Evolutionary conservation across 2,888 invertebrate genomes (phyloP), one percentile per base, ranked within the genome.

Genomic region (Chymomyza caudatula): DNA sequence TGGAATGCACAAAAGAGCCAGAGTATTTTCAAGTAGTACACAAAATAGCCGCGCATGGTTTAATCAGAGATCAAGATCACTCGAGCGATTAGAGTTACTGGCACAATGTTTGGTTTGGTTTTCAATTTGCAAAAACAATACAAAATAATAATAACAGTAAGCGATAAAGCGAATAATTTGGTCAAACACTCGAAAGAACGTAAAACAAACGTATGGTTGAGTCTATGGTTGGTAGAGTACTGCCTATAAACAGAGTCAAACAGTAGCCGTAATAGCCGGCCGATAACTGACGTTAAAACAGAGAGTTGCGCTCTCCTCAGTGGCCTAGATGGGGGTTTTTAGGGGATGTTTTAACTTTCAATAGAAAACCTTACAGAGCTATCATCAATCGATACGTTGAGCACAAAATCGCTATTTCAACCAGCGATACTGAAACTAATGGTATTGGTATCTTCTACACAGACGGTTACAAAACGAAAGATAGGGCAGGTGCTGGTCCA

Each of bases 1-100:
- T 60, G 70, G 17, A 69, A 51, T 49, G 67, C 55, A 59, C 61
- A 73, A 71, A 73, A 57, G 29, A 56, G 54, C 67, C 69, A 70
- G 4, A 86, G 65, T 65, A 84, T 74, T 78, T 83, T 83, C 20
- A 83, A 57, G 59, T 83, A 83, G 63, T 73, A 69, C 68, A 82
- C 69, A 60, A 69, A 53, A 69, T 67, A 71, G 55, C 72, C 55
- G 60, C 79, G 77, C 82, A 82, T 85, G 69, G 59, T 53, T 61
- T 67, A 67, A 77, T 78, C 74, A 69, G 64, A 64, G 29, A 8
- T 49, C 15, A 55, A 54, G 60, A 77, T 79, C 60, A 43, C 57
- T n/a, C n/a, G n/a, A 37, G 13, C 57, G 74, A 71, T 84, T 81
- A 70, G 60, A 76, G 77, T 74, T 74, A 64, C 52, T 64, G 37